phyloP scores from a whole-genome alignment of 1,140 invertebrate genomes.

The Pogonomyrmex californicus region DNA sequence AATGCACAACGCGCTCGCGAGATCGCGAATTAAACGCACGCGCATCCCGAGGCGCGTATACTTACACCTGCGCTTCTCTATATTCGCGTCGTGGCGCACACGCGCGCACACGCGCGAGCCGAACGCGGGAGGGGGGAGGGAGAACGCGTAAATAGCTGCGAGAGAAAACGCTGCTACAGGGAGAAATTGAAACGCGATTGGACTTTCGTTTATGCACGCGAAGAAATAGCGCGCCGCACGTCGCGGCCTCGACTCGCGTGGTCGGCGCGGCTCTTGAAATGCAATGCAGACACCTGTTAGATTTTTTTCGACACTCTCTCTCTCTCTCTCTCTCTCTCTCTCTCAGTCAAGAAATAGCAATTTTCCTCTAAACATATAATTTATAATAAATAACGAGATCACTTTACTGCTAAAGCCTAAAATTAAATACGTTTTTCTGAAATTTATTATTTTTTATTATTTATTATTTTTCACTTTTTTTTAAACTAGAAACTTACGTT shows the following conservation, averaged over 20 bases:
- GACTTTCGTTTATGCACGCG: constrained; percentile 78
- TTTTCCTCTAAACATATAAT: no score
- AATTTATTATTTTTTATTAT: no score
- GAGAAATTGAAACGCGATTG: constrained; percentile 81
- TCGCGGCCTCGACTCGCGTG: not conserved
- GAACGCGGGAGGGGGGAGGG: constrained; percentile 67
- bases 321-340: no score
- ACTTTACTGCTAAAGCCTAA: no score
- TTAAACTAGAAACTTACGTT: not conserved
- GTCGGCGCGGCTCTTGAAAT: not conserved
- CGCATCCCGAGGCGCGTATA: not conserved
- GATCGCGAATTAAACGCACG: constrained; percentile 36
- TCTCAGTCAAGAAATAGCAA: no score
- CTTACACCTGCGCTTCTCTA: not conserved
- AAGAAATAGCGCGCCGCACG: constrained; percentile 26
- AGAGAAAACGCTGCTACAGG: constrained; percentile 77
- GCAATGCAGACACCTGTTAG: not conserved
- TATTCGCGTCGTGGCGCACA: not conserved
- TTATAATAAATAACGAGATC: no score
- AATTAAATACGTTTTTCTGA: no score
- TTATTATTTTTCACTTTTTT: not conserved
- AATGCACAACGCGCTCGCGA: not conserved
- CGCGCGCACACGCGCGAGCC: constrained; percentile 17
- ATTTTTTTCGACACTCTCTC: not conserved
- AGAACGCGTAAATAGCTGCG: constrained; percentile 75